phyloP scores from a whole-genome alignment of 2,888 invertebrate genomes.

The Stenchaetothrips biformis region DNA sequence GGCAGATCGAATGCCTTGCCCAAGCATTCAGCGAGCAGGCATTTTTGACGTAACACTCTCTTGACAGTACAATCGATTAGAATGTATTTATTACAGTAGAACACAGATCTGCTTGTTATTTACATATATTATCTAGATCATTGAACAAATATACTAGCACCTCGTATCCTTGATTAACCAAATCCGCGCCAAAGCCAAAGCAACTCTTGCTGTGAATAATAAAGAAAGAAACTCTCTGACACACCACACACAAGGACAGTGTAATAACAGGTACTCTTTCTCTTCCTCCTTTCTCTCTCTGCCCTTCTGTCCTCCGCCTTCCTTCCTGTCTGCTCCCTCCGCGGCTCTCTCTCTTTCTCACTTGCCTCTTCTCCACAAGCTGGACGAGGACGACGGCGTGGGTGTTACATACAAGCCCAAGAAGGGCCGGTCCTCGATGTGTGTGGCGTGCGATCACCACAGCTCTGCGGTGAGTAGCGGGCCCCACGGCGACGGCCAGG shows the following conservation, averaged over 20 bases:
- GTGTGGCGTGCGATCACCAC: slow-evolving; percentile 66
- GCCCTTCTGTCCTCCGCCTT: slow-evolving; percentile 2
- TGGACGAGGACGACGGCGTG: slow-evolving; percentile 55
- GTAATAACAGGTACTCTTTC: slow-evolving; percentile 34
- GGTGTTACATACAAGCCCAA: slow-evolving; percentile 65
- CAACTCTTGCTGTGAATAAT: slow-evolving; percentile 33
- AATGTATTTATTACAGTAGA: neutral
- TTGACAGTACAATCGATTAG: slow-evolving; percentile 7
- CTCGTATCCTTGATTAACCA: slow-evolving; percentile 41
- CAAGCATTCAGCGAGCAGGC: neutral
- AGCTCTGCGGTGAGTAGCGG: slow-evolving; percentile 67
- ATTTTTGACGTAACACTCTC: slow-evolving; percentile 1
- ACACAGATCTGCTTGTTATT: slow-evolving; percentile 18
- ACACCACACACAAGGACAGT: slow-evolving; percentile 23
- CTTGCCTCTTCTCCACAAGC: slow-evolving; percentile 43
- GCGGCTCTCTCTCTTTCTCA: slow-evolving; percentile 36
- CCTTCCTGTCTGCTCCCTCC: slow-evolving; percentile 37
- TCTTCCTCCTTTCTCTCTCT: slow-evolving; percentile 28
- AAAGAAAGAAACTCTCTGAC: slow-evolving; percentile 31
- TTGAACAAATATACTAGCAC: slow-evolving; percentile 45
- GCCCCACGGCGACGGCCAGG: neutral
- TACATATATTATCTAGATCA: neutral
- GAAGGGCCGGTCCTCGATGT: slow-evolving; percentile 54
- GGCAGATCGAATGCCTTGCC: slow-evolving; percentile 3
- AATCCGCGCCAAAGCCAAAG: slow-evolving; percentile 29